phyloP scores from a whole-genome alignment of 1,140 invertebrate genomes.

The Drosophila nigromelanica region DNA sequence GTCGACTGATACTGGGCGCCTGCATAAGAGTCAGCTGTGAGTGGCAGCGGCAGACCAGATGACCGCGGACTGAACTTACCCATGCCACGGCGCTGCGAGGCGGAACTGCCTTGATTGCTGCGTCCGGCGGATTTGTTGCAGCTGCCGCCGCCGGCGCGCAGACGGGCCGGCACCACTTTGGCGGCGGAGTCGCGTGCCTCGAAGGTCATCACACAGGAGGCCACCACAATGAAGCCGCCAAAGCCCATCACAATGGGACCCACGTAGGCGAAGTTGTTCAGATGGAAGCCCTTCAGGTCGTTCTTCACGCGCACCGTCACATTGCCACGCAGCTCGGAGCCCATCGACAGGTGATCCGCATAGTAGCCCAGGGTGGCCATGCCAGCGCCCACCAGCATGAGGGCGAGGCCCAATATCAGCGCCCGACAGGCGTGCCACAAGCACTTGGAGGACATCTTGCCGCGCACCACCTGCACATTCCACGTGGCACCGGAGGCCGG shows the following conservation, averaged over 20 bases:
- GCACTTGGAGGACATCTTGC: conserved; percentile 93
- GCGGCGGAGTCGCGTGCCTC: conserved; percentile 94
- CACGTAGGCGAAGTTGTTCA: conserved; percentile 95
- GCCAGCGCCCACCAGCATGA: conserved; percentile 93
- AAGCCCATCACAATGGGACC: conserved; percentile 97
- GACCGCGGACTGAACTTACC: conserved; percentile 69
- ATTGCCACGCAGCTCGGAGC: conserved; percentile 90
- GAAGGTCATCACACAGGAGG: conserved; percentile 97
- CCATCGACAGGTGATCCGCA: conserved; percentile 91
- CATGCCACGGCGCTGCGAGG: conserved; percentile 83
- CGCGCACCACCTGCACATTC: conserved; percentile 89
- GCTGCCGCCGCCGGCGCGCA: conserved; percentile 85
- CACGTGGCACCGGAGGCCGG: conserved; percentile 89
- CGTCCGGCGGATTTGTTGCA: conserved; percentile 72
- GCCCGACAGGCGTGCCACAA: conserved; percentile 96
- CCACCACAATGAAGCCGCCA: conserved; percentile 96
- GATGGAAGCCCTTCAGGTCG: conserved; percentile 91
- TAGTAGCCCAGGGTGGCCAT: conserved; percentile 97
- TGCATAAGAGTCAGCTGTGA: conserved; percentile 3
- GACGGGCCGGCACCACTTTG: conserved; percentile 92
- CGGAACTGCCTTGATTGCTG: conserved; percentile 83
- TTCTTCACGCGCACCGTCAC: conserved; percentile 91
- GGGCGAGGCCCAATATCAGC: conserved; percentile 91
- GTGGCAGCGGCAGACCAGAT: background rate
- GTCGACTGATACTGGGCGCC: conserved; percentile 84